Percentiles rank a stretch among this genome's conserved stretches.
phyloP scores from a whole-genome alignment of 2,888 invertebrate genomes.

The Norana najaformis region DNA sequence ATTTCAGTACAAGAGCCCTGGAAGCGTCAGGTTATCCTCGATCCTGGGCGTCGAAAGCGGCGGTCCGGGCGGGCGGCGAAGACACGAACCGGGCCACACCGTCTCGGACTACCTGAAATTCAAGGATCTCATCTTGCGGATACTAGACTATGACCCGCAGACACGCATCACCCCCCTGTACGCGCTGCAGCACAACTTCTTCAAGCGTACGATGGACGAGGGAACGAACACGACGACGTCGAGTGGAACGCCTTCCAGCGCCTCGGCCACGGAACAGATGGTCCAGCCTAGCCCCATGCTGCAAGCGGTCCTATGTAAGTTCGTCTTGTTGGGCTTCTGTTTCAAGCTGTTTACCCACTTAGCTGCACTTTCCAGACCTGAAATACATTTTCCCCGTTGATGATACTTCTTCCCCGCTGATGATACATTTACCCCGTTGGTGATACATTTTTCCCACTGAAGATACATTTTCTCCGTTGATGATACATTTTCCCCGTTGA shows the following conservation, averaged over 20 bases:
- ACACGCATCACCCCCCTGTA: constrained; percentile 96
- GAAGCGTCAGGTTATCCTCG: neutral
- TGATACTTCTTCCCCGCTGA: neutral
- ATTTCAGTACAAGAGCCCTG: constrained; percentile 10
- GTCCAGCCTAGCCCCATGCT: constrained; percentile 1
- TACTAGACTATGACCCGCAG: constrained; percentile 98
- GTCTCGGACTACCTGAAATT: constrained; percentile 98
- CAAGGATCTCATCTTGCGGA: constrained; percentile 94
- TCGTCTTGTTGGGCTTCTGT: no score
- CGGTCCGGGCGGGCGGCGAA: constrained; percentile 89
- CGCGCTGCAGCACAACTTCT: constrained; percentile 74
- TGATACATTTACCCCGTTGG: neutral
- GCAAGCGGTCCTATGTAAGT: constrained; percentile 9
- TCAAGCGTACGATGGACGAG: constrained; percentile 69
- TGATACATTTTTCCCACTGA: no score
- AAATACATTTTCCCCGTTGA: no score
- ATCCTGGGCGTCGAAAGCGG: constrained; percentile 88
- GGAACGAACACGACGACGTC: constrained; percentile 18
- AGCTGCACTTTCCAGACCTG: no score
- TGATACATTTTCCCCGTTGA: no score
- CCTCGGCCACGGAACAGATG: neutral
- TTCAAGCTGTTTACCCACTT: no score
- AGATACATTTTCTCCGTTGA: no score
- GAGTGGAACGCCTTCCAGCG: constrained; percentile 9
- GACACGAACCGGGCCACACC: constrained; percentile 93